These are phyloP conservation scores for Araneus ventricosus DNA, from an alignment of 1,140 invertebrate genomes.

Conservation along the genomic window DNA sequence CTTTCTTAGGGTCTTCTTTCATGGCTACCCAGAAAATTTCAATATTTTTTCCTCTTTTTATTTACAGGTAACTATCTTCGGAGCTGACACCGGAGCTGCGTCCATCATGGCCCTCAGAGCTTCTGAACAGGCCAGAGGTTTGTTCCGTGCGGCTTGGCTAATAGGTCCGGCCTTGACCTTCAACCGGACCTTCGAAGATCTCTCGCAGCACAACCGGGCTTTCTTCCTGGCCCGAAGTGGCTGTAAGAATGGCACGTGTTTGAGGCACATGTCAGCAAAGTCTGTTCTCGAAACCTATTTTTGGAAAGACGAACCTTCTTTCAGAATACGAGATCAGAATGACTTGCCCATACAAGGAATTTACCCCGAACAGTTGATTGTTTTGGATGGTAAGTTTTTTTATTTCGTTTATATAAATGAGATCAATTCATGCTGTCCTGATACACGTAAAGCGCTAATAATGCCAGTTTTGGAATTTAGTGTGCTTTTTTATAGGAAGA, in stretches of 20 bases:
- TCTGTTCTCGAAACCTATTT: constrained; percentile 69
- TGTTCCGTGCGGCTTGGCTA: constrained; percentile 73
- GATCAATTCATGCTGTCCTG: no score
- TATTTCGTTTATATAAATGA: background rate
- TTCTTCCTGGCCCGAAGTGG: constrained; percentile 71
- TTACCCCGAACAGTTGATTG: constrained; percentile 76
- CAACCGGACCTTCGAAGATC: constrained; percentile 72
- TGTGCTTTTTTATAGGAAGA: no score
- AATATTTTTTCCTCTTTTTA: background rate
- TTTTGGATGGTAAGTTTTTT: constrained; percentile 76
- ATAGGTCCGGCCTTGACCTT: constrained; percentile 75
- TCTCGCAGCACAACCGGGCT: constrained; percentile 51
- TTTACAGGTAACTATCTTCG: constrained; percentile 73
- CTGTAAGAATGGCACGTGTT: constrained; percentile 64
- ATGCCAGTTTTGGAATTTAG: no score
- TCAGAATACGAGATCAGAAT: constrained; percentile 77
- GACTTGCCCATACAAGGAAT: constrained; percentile 77
- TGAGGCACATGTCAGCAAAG: constrained; percentile 58
- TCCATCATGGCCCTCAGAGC: constrained; percentile 65
- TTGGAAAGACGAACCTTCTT: constrained; percentile 77
- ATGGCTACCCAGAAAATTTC: no score
- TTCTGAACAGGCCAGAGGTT: background rate
- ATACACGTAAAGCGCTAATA: no score
- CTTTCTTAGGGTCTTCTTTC: no score
- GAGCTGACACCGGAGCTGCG: constrained; percentile 67